Percentiles rank a stretch among this genome's conserved stretches.
Conservation (phyloP, 2,888 invertebrate genomes). For the Cephus runcator region DNA sequence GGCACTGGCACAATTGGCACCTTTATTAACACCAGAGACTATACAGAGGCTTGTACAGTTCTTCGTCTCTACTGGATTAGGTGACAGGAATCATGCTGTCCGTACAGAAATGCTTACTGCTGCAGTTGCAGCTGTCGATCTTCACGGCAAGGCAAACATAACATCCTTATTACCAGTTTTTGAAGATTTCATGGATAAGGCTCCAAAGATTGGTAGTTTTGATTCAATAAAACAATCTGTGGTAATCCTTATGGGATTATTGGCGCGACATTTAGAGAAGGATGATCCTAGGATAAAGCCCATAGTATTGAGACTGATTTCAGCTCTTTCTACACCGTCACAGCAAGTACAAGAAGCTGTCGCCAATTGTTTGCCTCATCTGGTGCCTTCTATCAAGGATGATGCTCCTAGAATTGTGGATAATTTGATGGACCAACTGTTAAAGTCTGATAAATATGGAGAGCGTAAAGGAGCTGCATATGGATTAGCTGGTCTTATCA, state of each 20-base stretch:
- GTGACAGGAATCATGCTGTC: constrained; percentile 85
- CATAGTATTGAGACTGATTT: constrained; percentile 90
- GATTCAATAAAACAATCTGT: constrained; percentile 96
- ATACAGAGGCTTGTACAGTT: constrained; percentile 81
- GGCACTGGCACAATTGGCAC: constrained; percentile 82
- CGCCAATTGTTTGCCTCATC: constrained; percentile 92
- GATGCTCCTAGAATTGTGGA: constrained; percentile 90
- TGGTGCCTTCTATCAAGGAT: constrained; percentile 92
- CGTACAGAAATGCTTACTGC: constrained; percentile 93
- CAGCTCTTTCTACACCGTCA: constrained; percentile 94
- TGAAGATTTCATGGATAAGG: constrained; percentile 92
- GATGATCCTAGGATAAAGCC: constrained; percentile 91
- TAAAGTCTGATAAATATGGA: constrained; percentile 93
- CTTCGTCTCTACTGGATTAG: constrained; percentile 87
- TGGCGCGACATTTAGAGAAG: constrained; percentile 95
- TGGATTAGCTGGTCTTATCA: constrained; percentile 95
- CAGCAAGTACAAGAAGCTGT: constrained; percentile 99
- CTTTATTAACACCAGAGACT: constrained; percentile 75
- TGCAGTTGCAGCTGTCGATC: constrained; percentile 90
- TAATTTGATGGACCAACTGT: constrained; percentile 84
- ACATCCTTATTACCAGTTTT: constrained; percentile 86
- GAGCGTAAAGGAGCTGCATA: constrained; percentile 96
- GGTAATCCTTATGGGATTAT: constrained; percentile 95
- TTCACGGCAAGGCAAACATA: constrained; percentile 85
- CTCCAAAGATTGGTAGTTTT: constrained; percentile 88